Percentiles rank a stretch among this genome's conserved stretches.
phyloP scores from a whole-genome alignment of 2,113 vertebrate genomes.

The Grammomys surdaster region DNA sequence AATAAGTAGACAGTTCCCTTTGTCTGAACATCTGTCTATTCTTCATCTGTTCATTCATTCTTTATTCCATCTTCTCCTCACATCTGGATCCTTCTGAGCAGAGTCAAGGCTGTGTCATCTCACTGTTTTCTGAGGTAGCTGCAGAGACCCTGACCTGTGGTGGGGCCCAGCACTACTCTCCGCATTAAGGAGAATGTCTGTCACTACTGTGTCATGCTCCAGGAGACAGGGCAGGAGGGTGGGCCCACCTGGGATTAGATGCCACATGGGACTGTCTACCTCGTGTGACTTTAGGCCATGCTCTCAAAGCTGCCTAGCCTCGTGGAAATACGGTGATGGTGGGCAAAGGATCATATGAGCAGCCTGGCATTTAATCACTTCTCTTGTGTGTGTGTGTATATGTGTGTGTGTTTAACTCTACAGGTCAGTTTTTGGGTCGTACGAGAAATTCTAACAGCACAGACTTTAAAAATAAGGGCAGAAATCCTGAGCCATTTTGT shows the following conservation, averaged over 20 bases:
- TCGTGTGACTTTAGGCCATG: neutral
- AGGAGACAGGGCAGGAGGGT: neutral
- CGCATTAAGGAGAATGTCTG: neutral
- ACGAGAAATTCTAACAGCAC: slow-evolving; percentile 96
- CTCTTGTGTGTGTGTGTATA: slow-evolving; percentile 34
- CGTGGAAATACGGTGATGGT: neutral
- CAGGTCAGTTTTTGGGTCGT: slow-evolving; percentile 99
- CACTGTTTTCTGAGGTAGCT: neutral
- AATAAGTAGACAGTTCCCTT: neutral
- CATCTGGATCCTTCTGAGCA: neutral
- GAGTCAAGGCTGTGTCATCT: neutral
- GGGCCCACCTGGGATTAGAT: neutral
- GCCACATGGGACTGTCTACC: neutral
- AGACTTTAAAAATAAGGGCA: slow-evolving; percentile 97
- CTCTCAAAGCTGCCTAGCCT: neutral
- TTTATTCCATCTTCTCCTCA: neutral
- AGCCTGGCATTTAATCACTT: slow-evolving; percentile 18
- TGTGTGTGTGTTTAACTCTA: slow-evolving; percentile 79
- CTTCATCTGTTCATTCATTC: neutral
- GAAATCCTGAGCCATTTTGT: slow-evolving; percentile 98
- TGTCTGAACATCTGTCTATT: neutral
- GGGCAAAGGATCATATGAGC: neutral
- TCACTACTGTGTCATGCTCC: neutral
- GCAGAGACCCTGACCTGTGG: neutral
- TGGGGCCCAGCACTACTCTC: neutral